Conservation (phyloP, 2,113 vertebrate genomes). For the Pantherophis guttatus region DNA sequence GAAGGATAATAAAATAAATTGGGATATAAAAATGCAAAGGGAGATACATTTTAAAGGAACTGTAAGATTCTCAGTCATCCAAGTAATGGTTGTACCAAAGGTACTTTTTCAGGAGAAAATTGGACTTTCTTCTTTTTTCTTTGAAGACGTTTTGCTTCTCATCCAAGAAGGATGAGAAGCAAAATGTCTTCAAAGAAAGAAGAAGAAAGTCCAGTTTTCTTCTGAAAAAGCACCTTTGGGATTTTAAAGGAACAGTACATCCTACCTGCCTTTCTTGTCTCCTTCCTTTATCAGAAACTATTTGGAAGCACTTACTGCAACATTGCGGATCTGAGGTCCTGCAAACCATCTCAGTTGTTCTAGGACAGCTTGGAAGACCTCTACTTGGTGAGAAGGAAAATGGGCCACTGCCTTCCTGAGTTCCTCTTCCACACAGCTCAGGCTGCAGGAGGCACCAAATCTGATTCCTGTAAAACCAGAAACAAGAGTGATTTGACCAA, state of each 20-base stretch:
- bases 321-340: constrained; percentile 90
- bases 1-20: not conserved
- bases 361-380: constrained; percentile 82
- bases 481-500: not conserved
- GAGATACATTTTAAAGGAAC: not conserved
- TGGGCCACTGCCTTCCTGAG: constrained; percentile 67
- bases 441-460: constrained; percentile 83
- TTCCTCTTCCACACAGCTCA: constrained; percentile 76
- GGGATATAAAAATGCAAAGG: not conserved
- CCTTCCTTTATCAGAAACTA: not conserved
- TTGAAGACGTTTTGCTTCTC: no score
- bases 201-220: no score
- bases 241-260: not conserved
- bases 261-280: not conserved
- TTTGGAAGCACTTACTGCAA: constrained; percentile 78
- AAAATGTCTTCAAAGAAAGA: no score
- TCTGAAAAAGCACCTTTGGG: no score
- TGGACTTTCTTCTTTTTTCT: no score
- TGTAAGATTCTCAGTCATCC: no score
- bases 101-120: no score
- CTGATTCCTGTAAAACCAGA: constrained; percentile 72
- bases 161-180: no score
- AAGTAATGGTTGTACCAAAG: no score
- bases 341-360: constrained; percentile 94
- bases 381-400: constrained; percentile 74